These are phyloP conservation scores for Phocoena phocoena DNA, from an alignment of 2,113 vertebrate species.

Conservation along the genomic window DNA sequence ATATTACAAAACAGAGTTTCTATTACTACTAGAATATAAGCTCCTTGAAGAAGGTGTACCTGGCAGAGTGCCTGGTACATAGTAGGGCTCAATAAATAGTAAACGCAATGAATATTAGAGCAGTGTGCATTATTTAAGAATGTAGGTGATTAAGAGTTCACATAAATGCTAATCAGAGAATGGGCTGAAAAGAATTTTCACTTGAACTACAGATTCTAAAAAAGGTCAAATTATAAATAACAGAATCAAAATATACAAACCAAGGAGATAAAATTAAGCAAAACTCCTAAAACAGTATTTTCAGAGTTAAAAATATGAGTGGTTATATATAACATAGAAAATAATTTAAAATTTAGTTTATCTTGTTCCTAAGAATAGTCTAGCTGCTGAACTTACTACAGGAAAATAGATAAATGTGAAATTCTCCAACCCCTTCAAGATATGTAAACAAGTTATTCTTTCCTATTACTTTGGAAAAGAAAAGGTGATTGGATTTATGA, in stretches of 20 bases:
- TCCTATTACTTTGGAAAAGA: neutral
- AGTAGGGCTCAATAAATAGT: neutral
- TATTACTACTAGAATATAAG: neutral
- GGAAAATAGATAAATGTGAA: neutral
- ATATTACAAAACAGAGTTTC: neutral
- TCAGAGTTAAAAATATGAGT: neutral
- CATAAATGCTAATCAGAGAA: neutral
- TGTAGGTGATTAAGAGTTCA: neutral
- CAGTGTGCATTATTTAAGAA: neutral
- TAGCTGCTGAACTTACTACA: neutral
- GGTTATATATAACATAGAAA: neutral
- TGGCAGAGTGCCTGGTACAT: neutral
- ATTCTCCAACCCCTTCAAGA: neutral
- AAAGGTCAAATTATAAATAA: neutral
- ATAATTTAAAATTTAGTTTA: neutral
- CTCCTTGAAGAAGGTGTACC: neutral
- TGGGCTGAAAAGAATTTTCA: neutral
- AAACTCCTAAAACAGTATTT: conserved; percentile 28
- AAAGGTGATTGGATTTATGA: neutral
- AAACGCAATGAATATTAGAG: neutral
- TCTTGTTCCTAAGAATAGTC: neutral
- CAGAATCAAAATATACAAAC: neutral
- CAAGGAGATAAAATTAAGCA: neutral
- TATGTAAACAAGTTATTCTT: neutral
- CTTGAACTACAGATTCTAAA: neutral